These are phyloP conservation scores for Tamias sibiricus DNA, from an alignment of 2,113 vertebrate genomes.

Conservation along the genomic window DNA sequence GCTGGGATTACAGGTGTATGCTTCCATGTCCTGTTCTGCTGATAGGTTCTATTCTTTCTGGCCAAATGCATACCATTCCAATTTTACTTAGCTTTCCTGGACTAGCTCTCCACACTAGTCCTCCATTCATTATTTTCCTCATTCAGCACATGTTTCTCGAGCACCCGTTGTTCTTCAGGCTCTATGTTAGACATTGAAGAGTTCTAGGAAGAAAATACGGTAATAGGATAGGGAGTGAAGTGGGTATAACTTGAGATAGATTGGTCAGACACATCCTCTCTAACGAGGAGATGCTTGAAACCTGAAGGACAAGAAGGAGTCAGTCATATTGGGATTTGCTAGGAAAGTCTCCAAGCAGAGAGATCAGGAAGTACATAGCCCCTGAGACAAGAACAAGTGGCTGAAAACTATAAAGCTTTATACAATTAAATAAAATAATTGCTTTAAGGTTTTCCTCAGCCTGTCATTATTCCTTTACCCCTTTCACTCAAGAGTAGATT, in stretches of 20 bases:
- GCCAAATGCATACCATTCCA: not conserved
- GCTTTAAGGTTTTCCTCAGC: not conserved
- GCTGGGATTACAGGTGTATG: too few species aligned
- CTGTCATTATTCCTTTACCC: not conserved
- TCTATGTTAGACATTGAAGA: not conserved
- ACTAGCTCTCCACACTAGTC: not conserved
- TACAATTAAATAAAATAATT: not conserved
- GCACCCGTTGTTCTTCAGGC: not conserved
- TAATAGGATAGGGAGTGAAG: not conserved
- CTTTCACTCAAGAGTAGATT: not conserved
- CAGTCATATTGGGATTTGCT: not conserved
- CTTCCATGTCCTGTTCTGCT: not conserved
- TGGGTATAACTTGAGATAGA: not conserved
- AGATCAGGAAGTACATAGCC: not conserved
- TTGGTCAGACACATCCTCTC: not conserved
- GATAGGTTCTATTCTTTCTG: slow-evolving; percentile 46
- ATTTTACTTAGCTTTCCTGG: not conserved
- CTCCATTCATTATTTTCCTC: not conserved
- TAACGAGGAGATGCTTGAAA: not conserved
- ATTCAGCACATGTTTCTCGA: not conserved
- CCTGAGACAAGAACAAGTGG: not conserved
- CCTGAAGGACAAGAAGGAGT: not conserved
- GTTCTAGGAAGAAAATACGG: not conserved
- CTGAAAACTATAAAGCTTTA: not conserved
- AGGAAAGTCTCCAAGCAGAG: not conserved